These are phyloP conservation scores for Tipula confusa DNA, from an alignment of 2,888 invertebrate species.

Conservation along the genomic window DNA sequence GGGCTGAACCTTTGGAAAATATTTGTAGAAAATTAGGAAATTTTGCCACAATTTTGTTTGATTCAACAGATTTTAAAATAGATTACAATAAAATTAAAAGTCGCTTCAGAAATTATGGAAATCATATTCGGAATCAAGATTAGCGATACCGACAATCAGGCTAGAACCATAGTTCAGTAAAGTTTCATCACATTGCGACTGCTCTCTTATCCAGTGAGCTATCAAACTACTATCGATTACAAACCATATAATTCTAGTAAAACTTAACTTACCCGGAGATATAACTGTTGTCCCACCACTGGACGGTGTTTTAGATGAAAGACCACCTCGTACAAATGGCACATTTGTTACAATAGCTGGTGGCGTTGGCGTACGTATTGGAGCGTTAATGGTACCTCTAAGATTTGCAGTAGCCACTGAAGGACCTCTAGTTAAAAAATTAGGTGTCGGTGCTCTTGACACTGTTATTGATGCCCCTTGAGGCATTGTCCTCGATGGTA, in stretches of 20 bases:
- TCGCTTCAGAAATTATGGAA: background rate
- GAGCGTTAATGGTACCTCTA: slow-evolving; percentile 42
- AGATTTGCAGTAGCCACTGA: slow-evolving; percentile 47
- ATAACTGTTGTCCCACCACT: slow-evolving; percentile 46
- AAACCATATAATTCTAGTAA: background rate
- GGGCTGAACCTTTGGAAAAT: slow-evolving; percentile 38
- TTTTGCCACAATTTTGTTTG: background rate
- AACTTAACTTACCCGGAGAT: slow-evolving; percentile 39
- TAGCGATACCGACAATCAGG: background rate
- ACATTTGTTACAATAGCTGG: slow-evolving; percentile 39
- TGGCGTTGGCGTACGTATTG: slow-evolving; percentile 44
- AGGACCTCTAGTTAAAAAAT: slow-evolving; percentile 44
- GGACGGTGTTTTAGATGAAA: slow-evolving; percentile 42
- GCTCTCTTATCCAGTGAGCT: background rate
- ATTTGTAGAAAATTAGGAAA: background rate
- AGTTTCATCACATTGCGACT: background rate
- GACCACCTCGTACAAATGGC: slow-evolving; percentile 44
- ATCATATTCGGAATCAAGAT: slow-evolving; percentile 20
- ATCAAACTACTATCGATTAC: background rate
- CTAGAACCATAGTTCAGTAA: background rate
- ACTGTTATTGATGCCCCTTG: slow-evolving; percentile 51
- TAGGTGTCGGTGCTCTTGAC: slow-evolving; percentile 46
- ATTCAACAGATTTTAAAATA: too few relatives aligned
- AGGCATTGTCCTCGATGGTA: slow-evolving; percentile 46
- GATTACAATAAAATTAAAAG: background rate